These are phyloP conservation scores for Caenorhabditis virilis DNA, from an alignment of 2,888 invertebrate species.

Conservation along the genomic window DNA sequence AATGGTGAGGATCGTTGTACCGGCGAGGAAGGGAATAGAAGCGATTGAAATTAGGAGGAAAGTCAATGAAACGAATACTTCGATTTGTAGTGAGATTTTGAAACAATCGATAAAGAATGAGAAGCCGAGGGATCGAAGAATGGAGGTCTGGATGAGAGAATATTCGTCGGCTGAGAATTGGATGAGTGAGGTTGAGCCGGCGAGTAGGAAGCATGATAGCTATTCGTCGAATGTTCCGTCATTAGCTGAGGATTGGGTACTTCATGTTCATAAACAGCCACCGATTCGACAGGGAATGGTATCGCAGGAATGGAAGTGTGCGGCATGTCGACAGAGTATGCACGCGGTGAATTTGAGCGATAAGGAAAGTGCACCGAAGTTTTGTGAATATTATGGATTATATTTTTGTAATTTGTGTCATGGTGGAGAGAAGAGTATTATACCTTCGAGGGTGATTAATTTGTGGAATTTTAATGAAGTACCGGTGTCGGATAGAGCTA, in stretches of 20 bases:
- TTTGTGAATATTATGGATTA: conserved; percentile 83
- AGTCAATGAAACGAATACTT: conserved; percentile 14
- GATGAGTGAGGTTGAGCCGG: conserved; percentile 34
- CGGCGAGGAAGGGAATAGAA: conserved; percentile 24
- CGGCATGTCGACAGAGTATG: conserved; percentile 26
- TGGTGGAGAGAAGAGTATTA: conserved; percentile 78
- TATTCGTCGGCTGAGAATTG: conserved; percentile 31
- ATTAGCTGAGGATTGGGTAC: conserved; percentile 27
- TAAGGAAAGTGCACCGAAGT: conserved; percentile 67
- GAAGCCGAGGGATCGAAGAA: conserved; percentile 22
- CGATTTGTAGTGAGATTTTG: conserved; percentile 20
- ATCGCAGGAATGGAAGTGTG: conserved; percentile 33
- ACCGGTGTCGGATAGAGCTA: conserved; percentile 83
- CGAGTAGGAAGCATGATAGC: conserved; percentile 27
- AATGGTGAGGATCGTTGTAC: conserved; percentile 13
- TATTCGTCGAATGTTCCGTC: conserved; percentile 30
- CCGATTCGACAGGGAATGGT: conserved; percentile 24
- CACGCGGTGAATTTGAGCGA: conserved; percentile 12
- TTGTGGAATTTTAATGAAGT: conserved; percentile 75
- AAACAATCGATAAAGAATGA: conserved; percentile 13
- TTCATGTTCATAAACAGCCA: conserved; percentile 20
- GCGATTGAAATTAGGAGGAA: conserved; percentile 21
- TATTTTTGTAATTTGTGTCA: conserved; percentile 87
- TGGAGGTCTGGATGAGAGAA: conserved; percentile 32
- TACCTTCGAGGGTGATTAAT: conserved; percentile 73